A percentile compares a stretch with the other conserved stretches of the same genome.
phyloP scores from a whole-genome alignment of 2,113 vertebrate genomes.

The Centropristis striata region DNA sequence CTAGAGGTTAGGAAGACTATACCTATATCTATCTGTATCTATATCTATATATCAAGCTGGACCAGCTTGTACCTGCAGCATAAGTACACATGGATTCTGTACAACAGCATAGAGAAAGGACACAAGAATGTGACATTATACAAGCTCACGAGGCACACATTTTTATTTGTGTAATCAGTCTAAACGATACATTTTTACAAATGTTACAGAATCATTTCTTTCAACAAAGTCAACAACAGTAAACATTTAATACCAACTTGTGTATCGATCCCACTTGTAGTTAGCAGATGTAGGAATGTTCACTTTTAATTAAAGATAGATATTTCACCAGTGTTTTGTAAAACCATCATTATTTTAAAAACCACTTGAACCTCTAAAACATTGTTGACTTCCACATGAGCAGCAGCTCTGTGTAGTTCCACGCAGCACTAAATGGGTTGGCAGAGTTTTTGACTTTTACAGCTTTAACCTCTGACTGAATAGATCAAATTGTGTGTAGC shows the following conservation, averaged over 20 bases:
- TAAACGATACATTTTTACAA: slow-evolving; percentile 1
- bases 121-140: background rate
- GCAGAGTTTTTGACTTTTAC: background rate
- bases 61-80: slow-evolving; percentile 27
- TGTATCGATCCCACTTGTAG: slow-evolving; percentile 24
- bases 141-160: background rate
- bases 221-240: background rate
- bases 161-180: background rate
- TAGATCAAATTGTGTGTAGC: background rate
- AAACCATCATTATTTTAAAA: slow-evolving; percentile 33
- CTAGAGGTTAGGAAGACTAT: slow-evolving; percentile 71
- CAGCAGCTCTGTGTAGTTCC: background rate
- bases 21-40: slow-evolving; percentile 28
- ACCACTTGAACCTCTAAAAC: slow-evolving; percentile 26
- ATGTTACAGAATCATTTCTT: background rate
- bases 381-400: slow-evolving; percentile 1
- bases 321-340: slow-evolving; percentile 13
- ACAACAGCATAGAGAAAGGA: background rate
- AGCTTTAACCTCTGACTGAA: slow-evolving; percentile 26
- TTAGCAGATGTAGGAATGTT: slow-evolving; percentile 6
- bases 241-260: background rate
- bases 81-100: background rate
- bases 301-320: slow-evolving; percentile 23
- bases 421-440: slow-evolving; percentile 2
- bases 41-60: slow-evolving; percentile 35